Evolutionary conservation across 1,140 invertebrate species (phyloP).

Genomic region (Caerostris darwini): DNA sequence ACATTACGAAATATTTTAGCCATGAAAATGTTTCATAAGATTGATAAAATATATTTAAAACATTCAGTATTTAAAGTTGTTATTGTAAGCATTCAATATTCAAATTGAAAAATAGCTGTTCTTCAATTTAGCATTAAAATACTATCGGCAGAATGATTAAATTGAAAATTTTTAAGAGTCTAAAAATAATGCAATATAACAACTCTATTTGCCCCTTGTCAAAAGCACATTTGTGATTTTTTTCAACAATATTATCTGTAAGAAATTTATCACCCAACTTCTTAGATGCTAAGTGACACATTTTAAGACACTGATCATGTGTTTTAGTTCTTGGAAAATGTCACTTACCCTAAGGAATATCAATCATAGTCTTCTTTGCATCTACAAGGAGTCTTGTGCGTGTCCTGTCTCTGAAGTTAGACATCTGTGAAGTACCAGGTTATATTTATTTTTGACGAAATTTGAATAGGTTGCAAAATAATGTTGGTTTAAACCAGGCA

Average conservation of each 20-base stretch:
- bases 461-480: too few relatives aligned
- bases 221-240: background rate
- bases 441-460: background rate
- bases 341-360: background rate
- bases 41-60: too few relatives aligned
- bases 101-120: too few relatives aligned
- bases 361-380: slow-evolving; percentile 27
- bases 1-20: too few relatives aligned
- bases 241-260: background rate
- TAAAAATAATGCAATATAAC: background rate
- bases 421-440: background rate
- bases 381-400: background rate
- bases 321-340: background rate
- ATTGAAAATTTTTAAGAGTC: background rate
- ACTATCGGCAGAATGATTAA: too few relatives aligned
- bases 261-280: slow-evolving; percentile 1
- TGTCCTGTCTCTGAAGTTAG: background rate
- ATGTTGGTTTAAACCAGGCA: too few relatives aligned
- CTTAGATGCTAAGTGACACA: slow-evolving; percentile 16
- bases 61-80: too few relatives aligned
- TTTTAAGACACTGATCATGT: slow-evolving; percentile 32
- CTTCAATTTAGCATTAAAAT: too few relatives aligned
- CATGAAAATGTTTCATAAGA: too few relatives aligned
- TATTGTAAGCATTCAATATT: too few relatives aligned
- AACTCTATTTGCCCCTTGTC: background rate